phyloP scores from a whole-genome alignment of 1,140 invertebrate species.

The Pemphigus obesinymphae region DNA sequence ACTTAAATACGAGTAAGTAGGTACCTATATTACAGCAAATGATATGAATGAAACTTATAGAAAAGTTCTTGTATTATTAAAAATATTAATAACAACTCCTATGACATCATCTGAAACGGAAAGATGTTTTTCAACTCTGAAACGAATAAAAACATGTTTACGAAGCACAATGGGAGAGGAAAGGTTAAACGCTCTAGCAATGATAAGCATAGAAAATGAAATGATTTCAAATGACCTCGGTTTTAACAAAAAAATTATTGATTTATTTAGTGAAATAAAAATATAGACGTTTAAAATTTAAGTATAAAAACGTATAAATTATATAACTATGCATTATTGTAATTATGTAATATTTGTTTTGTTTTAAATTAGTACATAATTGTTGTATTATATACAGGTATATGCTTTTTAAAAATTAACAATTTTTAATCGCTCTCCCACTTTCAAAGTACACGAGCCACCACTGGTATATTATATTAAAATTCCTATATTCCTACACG shows the following conservation, averaged over 20 bases:
- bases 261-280: not conserved
- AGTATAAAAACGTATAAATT: not conserved
- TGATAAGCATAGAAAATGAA: not conserved
- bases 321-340: too few relatives aligned
- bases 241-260: not conserved
- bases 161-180: slow-evolving; percentile 42
- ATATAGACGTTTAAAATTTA: not conserved
- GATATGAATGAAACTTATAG: slow-evolving; percentile 44
- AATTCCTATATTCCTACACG: too few relatives aligned
- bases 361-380: too few relatives aligned
- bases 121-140: slow-evolving; percentile 44
- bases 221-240: not conserved
- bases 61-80: slow-evolving; percentile 45
- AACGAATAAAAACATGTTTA: slow-evolving; percentile 45
- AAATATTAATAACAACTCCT: slow-evolving; percentile 45
- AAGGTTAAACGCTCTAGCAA: slow-evolving; percentile 42
- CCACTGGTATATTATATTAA: too few relatives aligned
- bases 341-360: too few relatives aligned
- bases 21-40: not conserved
- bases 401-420: too few relatives aligned
- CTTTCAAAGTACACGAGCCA: too few relatives aligned
- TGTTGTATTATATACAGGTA: too few relatives aligned
- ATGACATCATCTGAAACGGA: slow-evolving; percentile 45
- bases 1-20: too few relatives aligned
- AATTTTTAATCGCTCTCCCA: too few relatives aligned